Evolutionary conservation across 2,113 vertebrate species (phyloP), one percentile per base, ranked within the genome.

Genomic region (Lophura nycthemera): DNA sequence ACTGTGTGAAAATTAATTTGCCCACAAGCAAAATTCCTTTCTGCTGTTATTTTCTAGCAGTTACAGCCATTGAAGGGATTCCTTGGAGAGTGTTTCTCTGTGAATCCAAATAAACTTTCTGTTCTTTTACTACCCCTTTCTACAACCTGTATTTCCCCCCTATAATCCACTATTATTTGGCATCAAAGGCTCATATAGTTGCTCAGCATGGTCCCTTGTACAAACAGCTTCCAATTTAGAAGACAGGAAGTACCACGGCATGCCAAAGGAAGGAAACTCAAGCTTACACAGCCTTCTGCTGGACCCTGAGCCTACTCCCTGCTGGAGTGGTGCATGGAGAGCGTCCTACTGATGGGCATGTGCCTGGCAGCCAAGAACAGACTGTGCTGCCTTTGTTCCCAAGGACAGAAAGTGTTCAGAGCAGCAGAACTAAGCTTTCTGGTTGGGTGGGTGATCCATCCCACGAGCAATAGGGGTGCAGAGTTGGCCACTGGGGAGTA

Each of bases 101-200:
- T 22, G 61, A 82, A 82, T 70, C 56, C 88, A 78, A 77, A 63
- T 12, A 56, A 2, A 8, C 47, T 36, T 67, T 59, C 76, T 63
- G 42, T 42, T 76, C 36, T 74, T 85, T 38, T 36, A 21, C 47
- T 57, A 6, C 17, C 78, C 84, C 43, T 82, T 63, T 32, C 60
- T 47, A 83, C 22, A 93, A 56, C 13, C 15, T 83, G 13, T 6
- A 18, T 64, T 61, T 89, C 69, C 20, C 65, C 43, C 21, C 65
- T 54, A 36, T 8, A 21, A 48, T 18, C 42, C 19, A 43, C 85
- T 60, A 48, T 17, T 73, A 48, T 61, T 61, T 91, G 78, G 48
- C 15, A 7, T 32, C 36, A 42, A 15, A 0, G 3, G 29, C 56
- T 65, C 42, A 18, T 5, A 38, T 0, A 45, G 22, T 0, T 38